These are phyloP conservation scores for Trachymyrmex septentrionalis DNA, from an alignment of 1,140 invertebrate genomes.

Conservation along the genomic window DNA sequence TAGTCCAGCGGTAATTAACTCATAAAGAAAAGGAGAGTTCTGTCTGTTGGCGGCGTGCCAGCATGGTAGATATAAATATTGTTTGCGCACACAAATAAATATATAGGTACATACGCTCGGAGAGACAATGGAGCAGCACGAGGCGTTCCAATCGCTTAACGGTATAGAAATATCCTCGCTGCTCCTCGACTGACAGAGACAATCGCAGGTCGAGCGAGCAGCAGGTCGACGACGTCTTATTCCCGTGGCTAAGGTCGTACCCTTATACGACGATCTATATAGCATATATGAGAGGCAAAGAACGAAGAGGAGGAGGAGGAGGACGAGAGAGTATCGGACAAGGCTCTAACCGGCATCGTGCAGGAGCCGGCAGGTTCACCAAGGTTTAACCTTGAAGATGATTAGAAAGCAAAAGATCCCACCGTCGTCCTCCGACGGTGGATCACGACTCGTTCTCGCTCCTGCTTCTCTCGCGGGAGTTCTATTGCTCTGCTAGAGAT, in stretches of 20 bases:
- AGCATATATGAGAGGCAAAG: conserved; percentile 37
- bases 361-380: conserved; percentile 78
- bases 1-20: conserved; percentile 69
- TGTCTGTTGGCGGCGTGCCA: not conserved
- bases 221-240: conserved; percentile 77
- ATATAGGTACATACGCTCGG: conserved; percentile 49
- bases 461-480: conserved; percentile 70
- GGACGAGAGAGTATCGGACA: conserved; percentile 48
- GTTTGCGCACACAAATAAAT: conserved; percentile 29
- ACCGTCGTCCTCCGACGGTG: conserved; percentile 69
- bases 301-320: conserved; percentile 15
- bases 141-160: conserved; percentile 77
- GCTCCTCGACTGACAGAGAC: conserved; percentile 68
- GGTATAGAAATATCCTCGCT: conserved; percentile 74
- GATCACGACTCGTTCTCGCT: conserved; percentile 83
- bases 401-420: conserved; percentile 84
- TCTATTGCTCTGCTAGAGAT: conserved; percentile 63
- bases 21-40: conserved; percentile 66
- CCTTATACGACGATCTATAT: conserved; percentile 73
- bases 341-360: conserved; percentile 67
- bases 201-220: conserved; percentile 69
- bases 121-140: conserved; percentile 76
- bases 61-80: conserved; percentile 55
- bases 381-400: conserved; percentile 83
- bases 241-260: conserved; percentile 75